Evolutionary conservation across 2,888 invertebrate species (phyloP).

Genomic region (Coenonympha glycerion): DNA sequence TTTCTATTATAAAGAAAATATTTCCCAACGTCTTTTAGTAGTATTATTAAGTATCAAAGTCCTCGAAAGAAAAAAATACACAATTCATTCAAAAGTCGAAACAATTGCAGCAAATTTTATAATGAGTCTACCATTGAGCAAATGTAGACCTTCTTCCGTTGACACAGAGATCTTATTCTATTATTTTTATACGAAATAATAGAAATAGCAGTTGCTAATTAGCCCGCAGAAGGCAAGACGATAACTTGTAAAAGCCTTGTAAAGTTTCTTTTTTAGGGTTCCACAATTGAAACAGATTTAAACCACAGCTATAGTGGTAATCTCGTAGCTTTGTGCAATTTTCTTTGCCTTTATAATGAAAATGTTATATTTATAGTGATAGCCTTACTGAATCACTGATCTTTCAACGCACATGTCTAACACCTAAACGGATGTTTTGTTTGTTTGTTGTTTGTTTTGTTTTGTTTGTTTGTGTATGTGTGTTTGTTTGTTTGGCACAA

Average conservation of each 20-base stretch:
- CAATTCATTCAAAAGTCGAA: constrained; percentile 5
- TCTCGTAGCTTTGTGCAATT: background rate
- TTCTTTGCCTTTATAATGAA: no score
- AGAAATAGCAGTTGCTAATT: constrained; percentile 1
- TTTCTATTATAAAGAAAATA: background rate
- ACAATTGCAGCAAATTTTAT: constrained; percentile 11
- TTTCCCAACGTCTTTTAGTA: constrained; percentile 1
- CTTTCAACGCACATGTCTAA: no score
- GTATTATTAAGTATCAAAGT: constrained; percentile 6
- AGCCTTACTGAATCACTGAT: no score
- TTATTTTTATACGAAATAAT: background rate
- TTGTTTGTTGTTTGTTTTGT: no score
- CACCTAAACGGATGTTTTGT: no score
- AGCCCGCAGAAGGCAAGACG: constrained; percentile 10
- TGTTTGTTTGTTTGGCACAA: no score
- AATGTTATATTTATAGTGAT: no score
- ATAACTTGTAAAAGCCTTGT: background rate
- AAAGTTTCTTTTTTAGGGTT: constrained; percentile 1
- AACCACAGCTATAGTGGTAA: background rate
- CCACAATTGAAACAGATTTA: background rate
- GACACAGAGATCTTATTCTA: background rate
- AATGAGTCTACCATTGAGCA: background rate
- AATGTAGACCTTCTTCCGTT: background rate
- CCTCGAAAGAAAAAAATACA: constrained; percentile 4
- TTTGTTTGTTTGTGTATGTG: no score